These are phyloP conservation scores for Condylura cristata DNA, from an alignment of 2,113 vertebrate species.

Conservation along the genomic window DNA sequence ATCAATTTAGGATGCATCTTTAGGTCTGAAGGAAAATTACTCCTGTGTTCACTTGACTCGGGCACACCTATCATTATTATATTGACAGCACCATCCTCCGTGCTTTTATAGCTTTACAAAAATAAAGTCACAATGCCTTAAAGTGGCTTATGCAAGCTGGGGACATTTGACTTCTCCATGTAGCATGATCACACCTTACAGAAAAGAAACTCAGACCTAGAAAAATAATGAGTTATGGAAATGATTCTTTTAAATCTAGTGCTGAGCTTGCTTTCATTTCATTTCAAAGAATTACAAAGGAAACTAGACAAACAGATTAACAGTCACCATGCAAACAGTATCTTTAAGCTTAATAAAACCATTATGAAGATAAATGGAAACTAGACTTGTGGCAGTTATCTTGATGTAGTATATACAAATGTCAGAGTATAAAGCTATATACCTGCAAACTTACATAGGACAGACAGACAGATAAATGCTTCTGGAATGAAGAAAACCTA, in stretches of 20 bases:
- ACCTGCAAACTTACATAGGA: background rate
- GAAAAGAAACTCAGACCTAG: slow-evolving; percentile 49
- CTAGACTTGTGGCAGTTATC: background rate
- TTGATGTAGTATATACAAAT: background rate
- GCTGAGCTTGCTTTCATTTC: slow-evolving; percentile 52
- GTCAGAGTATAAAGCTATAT: background rate
- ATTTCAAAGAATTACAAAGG: slow-evolving; percentile 55
- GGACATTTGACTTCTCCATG: slow-evolving; percentile 27
- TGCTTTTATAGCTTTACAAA: background rate
- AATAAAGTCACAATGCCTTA: slow-evolving; percentile 55
- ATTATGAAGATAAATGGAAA: slow-evolving; percentile 44
- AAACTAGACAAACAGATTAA: slow-evolving; percentile 64
- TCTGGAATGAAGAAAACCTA: slow-evolving; percentile 52
- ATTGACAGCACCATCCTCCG: background rate
- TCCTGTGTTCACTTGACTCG: slow-evolving; percentile 51
- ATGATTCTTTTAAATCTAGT: slow-evolving; percentile 53
- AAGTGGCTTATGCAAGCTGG: slow-evolving; percentile 28
- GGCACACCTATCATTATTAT: slow-evolving; percentile 33
- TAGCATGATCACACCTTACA: slow-evolving; percentile 15
- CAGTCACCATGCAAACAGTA: slow-evolving; percentile 44
- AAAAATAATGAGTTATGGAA: slow-evolving; percentile 57
- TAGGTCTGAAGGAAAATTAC: slow-evolving; percentile 50
- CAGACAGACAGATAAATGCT: slow-evolving; percentile 47
- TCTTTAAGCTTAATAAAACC: slow-evolving; percentile 64
- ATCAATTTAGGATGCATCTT: slow-evolving; percentile 60